Evolutionary conservation across 2,888 invertebrate genomes (phyloP).

Genomic region (Crocallis elinguaria): DNA sequence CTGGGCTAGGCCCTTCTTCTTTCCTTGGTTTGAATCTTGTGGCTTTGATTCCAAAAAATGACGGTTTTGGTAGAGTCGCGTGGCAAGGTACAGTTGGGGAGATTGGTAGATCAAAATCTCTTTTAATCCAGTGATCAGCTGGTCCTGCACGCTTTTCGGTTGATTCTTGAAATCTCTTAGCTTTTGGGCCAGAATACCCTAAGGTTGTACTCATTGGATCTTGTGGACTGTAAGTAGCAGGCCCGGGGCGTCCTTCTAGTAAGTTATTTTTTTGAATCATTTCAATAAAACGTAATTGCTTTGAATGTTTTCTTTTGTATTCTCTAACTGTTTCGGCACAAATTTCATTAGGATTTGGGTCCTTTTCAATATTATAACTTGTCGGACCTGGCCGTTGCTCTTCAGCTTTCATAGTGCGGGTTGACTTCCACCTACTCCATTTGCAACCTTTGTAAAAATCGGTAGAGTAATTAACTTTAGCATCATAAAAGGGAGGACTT

Average conservation of each 20-base stretch:
- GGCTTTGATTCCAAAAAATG: slow-evolving; percentile 65
- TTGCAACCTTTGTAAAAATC: slow-evolving; percentile 72
- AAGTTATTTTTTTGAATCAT: slow-evolving; percentile 60
- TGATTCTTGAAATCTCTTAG: slow-evolving; percentile 49
- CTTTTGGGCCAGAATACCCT: slow-evolving; percentile 55
- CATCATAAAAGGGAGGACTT: slow-evolving; percentile 64
- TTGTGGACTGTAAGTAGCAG: slow-evolving; percentile 60
- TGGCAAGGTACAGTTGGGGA: slow-evolving; percentile 46
- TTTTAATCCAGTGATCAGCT: slow-evolving; percentile 56
- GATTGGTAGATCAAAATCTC: slow-evolving; percentile 60
- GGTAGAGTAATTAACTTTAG: slow-evolving; percentile 55
- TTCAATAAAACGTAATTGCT: slow-evolving; percentile 69
- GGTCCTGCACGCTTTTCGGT: slow-evolving; percentile 59
- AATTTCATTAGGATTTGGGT: slow-evolving; percentile 43
- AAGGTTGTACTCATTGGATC: slow-evolving; percentile 50
- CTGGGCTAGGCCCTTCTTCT: slow-evolving; percentile 65
- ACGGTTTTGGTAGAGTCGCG: slow-evolving; percentile 53
- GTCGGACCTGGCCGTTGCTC: slow-evolving; percentile 64
- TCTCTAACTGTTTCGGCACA: slow-evolving; percentile 64
- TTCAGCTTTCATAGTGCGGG: slow-evolving; percentile 38
- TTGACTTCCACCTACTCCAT: slow-evolving; percentile 68
- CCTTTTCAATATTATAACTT: slow-evolving; percentile 53
- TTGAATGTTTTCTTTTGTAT: slow-evolving; percentile 58
- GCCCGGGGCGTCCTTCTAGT: slow-evolving; percentile 62
- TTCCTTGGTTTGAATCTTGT: slow-evolving; percentile 54